phyloP scores from a whole-genome alignment of 2,888 invertebrate genomes.

The Dryomyza anilis region DNA sequence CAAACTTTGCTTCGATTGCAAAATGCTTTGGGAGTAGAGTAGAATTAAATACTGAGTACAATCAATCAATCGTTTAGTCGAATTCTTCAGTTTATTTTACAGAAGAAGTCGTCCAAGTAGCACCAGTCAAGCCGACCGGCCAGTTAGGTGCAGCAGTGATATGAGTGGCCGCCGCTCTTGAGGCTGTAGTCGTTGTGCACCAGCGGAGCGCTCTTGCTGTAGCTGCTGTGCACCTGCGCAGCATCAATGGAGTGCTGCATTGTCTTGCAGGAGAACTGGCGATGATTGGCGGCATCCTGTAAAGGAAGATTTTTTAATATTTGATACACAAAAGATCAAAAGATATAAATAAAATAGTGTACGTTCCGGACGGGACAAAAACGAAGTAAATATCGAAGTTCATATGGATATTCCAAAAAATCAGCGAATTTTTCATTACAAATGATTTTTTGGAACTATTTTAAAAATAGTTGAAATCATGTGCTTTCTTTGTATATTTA shows the following conservation, averaged over 20 bases:
- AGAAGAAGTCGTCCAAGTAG: background rate
- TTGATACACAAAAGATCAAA: background rate
- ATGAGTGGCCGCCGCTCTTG: slow-evolving; percentile 50
- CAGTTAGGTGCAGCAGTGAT: slow-evolving; percentile 59
- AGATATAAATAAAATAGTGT: background rate
- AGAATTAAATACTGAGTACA: too few relatives aligned
- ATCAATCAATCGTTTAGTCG: too few relatives aligned
- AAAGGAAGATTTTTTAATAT: too few relatives aligned
- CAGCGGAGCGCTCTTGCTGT: slow-evolving; percentile 49
- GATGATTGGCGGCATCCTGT: slow-evolving; percentile 56
- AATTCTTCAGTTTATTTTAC: slow-evolving; percentile 9
- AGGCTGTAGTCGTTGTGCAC: slow-evolving; percentile 57
- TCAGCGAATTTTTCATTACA: too few relatives aligned
- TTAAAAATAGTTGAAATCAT: too few relatives aligned
- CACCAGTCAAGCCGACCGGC: background rate
- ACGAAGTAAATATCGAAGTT: background rate
- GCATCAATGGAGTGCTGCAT: slow-evolving; percentile 50
- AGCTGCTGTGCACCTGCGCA: slow-evolving; percentile 44
- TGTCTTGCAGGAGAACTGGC: slow-evolving; percentile 60
- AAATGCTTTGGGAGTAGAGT: too few relatives aligned
- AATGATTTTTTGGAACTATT: too few relatives aligned
- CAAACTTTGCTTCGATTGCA: too few relatives aligned
- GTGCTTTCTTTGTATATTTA: too few relatives aligned
- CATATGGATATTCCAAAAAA: too few relatives aligned
- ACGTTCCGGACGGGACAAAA: background rate